A percentile compares a stretch with the other conserved stretches of the same genome.
Evolutionary conservation across 2,797 vertebrate species (phyloP).

Genomic region (Apogon hyalosoma): DNA sequence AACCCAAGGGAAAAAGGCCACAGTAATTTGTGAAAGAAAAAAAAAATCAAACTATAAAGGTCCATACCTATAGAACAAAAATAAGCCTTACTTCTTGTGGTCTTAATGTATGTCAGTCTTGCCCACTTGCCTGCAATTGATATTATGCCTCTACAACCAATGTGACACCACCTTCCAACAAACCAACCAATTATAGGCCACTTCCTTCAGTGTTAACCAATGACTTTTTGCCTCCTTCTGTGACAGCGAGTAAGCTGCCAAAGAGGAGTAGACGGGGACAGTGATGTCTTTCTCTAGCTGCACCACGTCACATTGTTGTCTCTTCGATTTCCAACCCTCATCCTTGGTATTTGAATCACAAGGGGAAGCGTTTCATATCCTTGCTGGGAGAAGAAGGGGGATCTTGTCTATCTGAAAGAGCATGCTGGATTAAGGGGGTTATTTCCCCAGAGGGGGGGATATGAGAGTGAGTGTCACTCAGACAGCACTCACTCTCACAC

Average conservation of each 20-base stretch:
- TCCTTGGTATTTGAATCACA: conserved; percentile 85
- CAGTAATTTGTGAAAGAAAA: too few species aligned
- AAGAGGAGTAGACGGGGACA: conserved; percentile 62
- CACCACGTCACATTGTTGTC: conserved; percentile 77
- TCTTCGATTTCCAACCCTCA: conserved; percentile 75
- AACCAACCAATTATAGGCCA: conserved; percentile 69
- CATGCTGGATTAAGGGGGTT: conserved; percentile 94
- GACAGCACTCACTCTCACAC: conserved; percentile 76
- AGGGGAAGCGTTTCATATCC: conserved; percentile 90
- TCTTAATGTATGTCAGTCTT: conserved; percentile 2
- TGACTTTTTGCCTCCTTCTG: conserved; percentile 59
- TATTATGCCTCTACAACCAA: conserved; percentile 37
- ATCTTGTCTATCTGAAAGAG: conserved; percentile 93
- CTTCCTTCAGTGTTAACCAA: conserved; percentile 70
- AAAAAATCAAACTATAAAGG: not conserved
- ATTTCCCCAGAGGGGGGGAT: conserved; percentile 93
- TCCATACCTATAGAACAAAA: conserved; percentile 14
- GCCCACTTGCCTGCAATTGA: conserved; percentile 9
- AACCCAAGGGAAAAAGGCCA: not conserved
- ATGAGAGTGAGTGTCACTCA: conserved; percentile 88
- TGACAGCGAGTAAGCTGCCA: conserved; percentile 65
- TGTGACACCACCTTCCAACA: conserved; percentile 67
- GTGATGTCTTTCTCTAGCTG: conserved; percentile 78
- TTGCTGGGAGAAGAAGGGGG: conserved; percentile 87
- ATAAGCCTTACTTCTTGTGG: not conserved